Conservation (phyloP, 1,140 invertebrate species). For the Musca domestica region DNA sequence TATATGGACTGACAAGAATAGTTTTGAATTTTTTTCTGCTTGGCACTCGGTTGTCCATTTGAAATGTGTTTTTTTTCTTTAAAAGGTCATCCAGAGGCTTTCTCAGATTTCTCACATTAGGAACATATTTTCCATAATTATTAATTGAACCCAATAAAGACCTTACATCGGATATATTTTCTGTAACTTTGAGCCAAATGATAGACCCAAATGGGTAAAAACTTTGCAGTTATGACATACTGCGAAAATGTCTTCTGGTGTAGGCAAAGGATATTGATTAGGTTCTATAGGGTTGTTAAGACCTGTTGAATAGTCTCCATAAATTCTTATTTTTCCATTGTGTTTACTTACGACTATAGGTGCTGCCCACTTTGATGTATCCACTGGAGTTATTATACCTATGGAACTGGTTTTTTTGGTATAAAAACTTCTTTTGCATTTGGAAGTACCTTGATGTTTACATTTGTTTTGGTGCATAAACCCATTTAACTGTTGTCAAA, state of each 20-base stretch:
- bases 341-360: no score
- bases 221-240: neutral
- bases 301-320: conserved; percentile 31
- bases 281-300: conserved; percentile 22
- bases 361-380: neutral
- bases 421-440: neutral
- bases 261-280: conserved; percentile 24
- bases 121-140: neutral
- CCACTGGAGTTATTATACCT: neutral
- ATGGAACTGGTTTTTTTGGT: neutral
- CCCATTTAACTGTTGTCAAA: neutral
- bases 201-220: no score
- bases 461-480: neutral
- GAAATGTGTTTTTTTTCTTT: no score
- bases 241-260: no score
- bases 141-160: neutral
- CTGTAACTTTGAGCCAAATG: neutral
- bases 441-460: neutral
- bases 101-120: no score
- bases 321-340: conserved; percentile 18
- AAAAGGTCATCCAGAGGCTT: no score
- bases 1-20: no score
- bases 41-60: no score
- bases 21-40: no score
- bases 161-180: neutral